These are phyloP conservation scores for Drosophila suzukii DNA, from an alignment of 1,140 invertebrate genomes.

Conservation along the genomic window DNA sequence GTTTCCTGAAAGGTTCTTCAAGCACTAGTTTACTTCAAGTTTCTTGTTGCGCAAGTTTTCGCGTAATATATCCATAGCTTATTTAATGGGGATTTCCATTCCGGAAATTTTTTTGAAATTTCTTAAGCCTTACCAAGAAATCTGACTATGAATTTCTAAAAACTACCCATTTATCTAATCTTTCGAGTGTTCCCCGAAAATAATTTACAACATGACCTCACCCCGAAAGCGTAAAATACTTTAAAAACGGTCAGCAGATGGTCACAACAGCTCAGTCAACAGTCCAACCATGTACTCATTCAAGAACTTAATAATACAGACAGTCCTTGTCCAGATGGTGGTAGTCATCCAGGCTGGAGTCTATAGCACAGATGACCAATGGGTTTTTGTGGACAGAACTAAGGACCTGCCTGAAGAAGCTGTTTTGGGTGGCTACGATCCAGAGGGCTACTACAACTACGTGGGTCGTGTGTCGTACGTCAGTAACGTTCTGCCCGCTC, in stretches of 20 bases:
- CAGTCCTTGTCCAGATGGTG: constrained; percentile 39
- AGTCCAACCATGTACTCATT: constrained; percentile 35
- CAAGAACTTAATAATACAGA: constrained; percentile 11
- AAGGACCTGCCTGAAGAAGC: constrained; percentile 28
- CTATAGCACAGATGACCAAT: constrained; percentile 39
- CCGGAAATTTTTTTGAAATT: background rate
- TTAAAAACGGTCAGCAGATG: background rate
- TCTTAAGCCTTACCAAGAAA: background rate
- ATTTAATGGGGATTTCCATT: background rate
- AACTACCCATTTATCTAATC: constrained; percentile 16
- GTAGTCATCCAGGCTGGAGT: constrained; percentile 22
- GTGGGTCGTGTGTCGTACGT: constrained; percentile 37
- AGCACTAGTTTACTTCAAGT: background rate
- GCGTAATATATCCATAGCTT: background rate
- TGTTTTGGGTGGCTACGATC: constrained; percentile 44
- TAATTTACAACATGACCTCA: constrained; percentile 8
- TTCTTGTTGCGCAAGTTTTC: background rate
- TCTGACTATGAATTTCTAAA: background rate
- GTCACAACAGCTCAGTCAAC: constrained; percentile 3
- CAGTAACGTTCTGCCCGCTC: constrained; percentile 40
- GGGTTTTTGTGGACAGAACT: constrained; percentile 20
- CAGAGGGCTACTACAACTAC: constrained; percentile 46
- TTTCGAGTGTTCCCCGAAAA: constrained; percentile 1
- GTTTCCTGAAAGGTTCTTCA: too few species aligned
- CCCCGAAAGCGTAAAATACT: background rate